These are phyloP conservation scores for Mesochorus sp. DNA, from an alignment of 2,888 invertebrate genomes.

Conservation along the genomic window DNA sequence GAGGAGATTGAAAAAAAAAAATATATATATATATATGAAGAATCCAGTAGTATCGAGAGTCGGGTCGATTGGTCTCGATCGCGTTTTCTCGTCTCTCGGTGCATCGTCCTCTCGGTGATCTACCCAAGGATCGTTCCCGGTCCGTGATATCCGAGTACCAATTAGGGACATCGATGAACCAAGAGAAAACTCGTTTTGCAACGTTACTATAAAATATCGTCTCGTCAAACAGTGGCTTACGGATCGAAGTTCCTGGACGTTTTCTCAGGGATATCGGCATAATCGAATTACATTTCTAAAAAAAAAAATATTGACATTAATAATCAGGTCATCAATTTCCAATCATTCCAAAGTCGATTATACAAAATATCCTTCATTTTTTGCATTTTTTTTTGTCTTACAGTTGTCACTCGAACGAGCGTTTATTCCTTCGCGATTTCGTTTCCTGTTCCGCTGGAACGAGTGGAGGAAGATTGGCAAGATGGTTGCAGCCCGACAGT, in stretches of 20 bases:
- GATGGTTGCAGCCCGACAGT: slow-evolving; percentile 97
- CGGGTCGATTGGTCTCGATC: slow-evolving; percentile 67
- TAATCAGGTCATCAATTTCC: no score
- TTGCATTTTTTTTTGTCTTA: slow-evolving; percentile 10
- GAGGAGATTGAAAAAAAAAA: slow-evolving; percentile 58
- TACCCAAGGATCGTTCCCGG: slow-evolving; percentile 59
- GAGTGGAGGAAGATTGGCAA: slow-evolving; percentile 94
- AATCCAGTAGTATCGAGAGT: slow-evolving; percentile 3
- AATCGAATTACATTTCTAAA: no score
- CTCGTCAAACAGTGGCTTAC: slow-evolving; percentile 1
- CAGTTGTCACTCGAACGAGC: slow-evolving; percentile 94
- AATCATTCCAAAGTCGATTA: background rate
- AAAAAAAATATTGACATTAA: no score
- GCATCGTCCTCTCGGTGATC: slow-evolving; percentile 72
- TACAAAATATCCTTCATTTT: slow-evolving; percentile 1
- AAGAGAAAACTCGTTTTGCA: slow-evolving; percentile 69
- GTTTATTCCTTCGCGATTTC: slow-evolving; percentile 95
- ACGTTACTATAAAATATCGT: slow-evolving; percentile 58
- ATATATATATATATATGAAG: background rate
- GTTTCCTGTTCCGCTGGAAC: slow-evolving; percentile 93
- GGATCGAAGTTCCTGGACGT: background rate
- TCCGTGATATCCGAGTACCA: slow-evolving; percentile 68
- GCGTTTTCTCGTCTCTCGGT: slow-evolving; percentile 60
- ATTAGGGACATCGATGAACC: slow-evolving; percentile 72
- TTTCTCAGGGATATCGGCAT: slow-evolving; percentile 11